Base-by-base conservation (phyloP, 30 jellyfish, hydroid and myxozoan genomes). In the Turritopsis rubra region DNA sequence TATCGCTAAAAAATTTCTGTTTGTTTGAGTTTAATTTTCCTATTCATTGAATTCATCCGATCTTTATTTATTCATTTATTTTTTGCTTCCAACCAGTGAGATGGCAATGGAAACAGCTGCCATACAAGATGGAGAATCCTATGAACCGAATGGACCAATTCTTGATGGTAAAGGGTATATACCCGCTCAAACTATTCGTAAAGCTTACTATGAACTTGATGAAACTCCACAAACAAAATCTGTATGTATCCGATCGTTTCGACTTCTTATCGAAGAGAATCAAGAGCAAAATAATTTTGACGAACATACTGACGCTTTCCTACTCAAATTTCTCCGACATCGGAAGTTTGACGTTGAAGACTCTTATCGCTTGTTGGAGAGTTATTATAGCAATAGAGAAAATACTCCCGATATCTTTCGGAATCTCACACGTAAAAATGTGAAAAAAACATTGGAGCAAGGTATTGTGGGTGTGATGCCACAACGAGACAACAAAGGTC, bases 391-490 rank as follows among this genome's bases (percentile, higher is more conserved):
- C 79, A 95, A 90, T 30, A 54, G 99, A 31, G 99, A 94, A 54
- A 87, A 81, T 8, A 94, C 88, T 41, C 99, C 99, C 25, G 99
- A 94, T 70, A 91, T 94, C 24, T 94, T 94, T 60, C 95, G 99
- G 25, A 94, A 94, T 68, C 82, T 94, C 74, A 94, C 99, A 71
- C 84, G 95, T 21, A 94, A 94, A 81, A 94, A 94, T 54, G 95
- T 94, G 31, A 89, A 89, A 75, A 80, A 91, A 80, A 94, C 99
- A 54, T 72, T 94, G 81, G 99, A 87, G 80, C 99, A 94, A 78
- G 99, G 97, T 7, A 89, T 94, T 23, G 97, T 94, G 19, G 97
- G 99, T 22, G 99, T 94, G 53, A 54, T 94, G 81, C 99, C 99
- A 19, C 99, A 94, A 80, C 95, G 99, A n/a, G 99, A 94, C 84